A percentile compares a stretch with the other conserved stretches of the same genome.
Evolutionary conservation across 2,113 vertebrate genomes (phyloP).

Genomic region (Macroglossus sobrinus): DNA sequence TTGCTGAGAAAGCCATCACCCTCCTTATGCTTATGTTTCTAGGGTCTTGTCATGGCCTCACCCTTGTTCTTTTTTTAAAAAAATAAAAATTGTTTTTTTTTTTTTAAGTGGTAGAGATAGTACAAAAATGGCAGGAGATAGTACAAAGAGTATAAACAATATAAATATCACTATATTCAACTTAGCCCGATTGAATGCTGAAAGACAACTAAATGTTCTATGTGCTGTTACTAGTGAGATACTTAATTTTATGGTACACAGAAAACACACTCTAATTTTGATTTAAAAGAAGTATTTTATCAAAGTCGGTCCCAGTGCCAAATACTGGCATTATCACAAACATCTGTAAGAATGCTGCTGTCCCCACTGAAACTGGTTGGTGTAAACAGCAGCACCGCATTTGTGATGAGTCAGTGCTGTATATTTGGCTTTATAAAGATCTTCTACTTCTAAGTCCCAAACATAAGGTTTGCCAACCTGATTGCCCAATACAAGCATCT

Average conservation of each 20-base stretch:
- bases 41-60: background rate
- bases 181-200: constrained; percentile 75
- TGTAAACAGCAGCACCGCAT: constrained; percentile 88
- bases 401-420: too few relatives aligned
- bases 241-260: constrained; percentile 78
- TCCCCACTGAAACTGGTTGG: constrained; percentile 99
- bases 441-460: constrained; percentile 98
- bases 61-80: background rate
- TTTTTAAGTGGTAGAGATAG: too few relatives aligned
- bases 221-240: constrained; percentile 77
- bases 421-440: constrained; percentile 99
- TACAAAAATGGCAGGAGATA: constrained; percentile 73
- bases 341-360: constrained; percentile 96
- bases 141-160: constrained; percentile 86
- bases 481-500: constrained; percentile 99
- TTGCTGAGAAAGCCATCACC: background rate
- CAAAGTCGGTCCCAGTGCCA: constrained; percentile 98
- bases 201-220: constrained; percentile 78
- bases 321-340: constrained; percentile 98
- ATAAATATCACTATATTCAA: constrained; percentile 83
- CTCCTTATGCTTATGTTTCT: background rate
- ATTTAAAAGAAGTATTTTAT: constrained; percentile 82
- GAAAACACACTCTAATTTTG: constrained; percentile 80
- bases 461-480: constrained; percentile 98
- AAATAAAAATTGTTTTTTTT: too few relatives aligned